These are phyloP conservation scores for Cephus sareptanus DNA, from an alignment of 2,888 invertebrate species.

Conservation along the genomic window DNA sequence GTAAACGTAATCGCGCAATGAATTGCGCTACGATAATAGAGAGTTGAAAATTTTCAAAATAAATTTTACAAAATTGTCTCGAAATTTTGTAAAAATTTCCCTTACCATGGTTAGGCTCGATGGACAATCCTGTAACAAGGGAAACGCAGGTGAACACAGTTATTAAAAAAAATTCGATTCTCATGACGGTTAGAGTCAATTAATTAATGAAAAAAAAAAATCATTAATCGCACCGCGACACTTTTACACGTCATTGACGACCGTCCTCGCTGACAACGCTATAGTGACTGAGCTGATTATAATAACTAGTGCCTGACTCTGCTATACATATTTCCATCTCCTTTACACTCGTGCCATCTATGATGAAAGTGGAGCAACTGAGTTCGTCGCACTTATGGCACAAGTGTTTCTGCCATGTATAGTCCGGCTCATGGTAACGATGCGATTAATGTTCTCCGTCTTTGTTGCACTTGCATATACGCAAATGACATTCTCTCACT, in stretches of 20 bases:
- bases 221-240: not conserved
- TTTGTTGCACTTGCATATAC: no score
- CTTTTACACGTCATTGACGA: not conserved
- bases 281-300: constrained; percentile 1
- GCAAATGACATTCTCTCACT: not conserved
- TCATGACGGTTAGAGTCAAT: not conserved
- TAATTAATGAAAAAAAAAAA: not conserved
- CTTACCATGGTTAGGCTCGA: constrained; percentile 1
- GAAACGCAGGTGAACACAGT: not conserved
- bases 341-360: not conserved
- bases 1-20: no score
- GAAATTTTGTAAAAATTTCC: not conserved
- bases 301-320: not conserved
- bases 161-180: not conserved
- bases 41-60: not conserved
- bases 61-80: not conserved
- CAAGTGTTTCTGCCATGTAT: not conserved
- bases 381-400: not conserved
- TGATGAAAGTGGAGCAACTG: not conserved
- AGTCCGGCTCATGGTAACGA: not conserved
- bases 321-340: not conserved
- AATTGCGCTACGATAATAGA: no score
- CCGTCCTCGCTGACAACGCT: constrained; percentile 1
- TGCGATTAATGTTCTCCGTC: no score
- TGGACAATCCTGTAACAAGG: not conserved